Conservation (phyloP, 2,113 vertebrate species). For the Ibidorhyncha struthersii region DNA sequence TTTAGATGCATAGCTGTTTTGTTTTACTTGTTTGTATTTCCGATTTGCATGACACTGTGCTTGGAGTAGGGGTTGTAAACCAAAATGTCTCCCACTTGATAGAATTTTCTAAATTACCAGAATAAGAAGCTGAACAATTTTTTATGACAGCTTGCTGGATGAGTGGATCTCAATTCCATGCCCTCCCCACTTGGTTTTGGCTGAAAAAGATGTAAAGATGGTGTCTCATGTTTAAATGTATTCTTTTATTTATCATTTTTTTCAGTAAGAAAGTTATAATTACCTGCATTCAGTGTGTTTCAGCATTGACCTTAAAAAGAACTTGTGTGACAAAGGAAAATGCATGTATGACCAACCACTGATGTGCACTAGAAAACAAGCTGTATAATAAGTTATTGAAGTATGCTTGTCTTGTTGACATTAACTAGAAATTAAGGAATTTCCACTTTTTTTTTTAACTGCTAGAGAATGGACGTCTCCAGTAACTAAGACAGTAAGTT, state of each 20-base stretch:
- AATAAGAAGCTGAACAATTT: not conserved
- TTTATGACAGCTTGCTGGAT: not conserved
- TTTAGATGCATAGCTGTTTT: not conserved
- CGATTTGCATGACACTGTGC: not conserved
- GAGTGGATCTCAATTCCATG: not conserved
- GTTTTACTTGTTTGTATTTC: not conserved
- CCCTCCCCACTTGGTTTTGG: not conserved
- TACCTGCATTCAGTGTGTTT: fast-evolving
- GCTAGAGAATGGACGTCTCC: not conserved
- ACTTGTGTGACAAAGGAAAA: not conserved
- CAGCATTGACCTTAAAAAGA: not conserved
- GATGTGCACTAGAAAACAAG: not conserved
- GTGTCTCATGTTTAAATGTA: not conserved
- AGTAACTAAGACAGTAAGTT: not conserved
- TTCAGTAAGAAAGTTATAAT: not conserved
- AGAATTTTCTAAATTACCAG: not conserved
- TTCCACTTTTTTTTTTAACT: not conserved
- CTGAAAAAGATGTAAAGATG: not conserved
- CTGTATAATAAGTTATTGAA: not conserved
- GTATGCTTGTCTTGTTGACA: not conserved
- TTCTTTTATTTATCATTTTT: not conserved
- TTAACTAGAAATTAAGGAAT: not conserved
- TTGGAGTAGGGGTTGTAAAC: not conserved
- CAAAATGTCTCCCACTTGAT: not conserved
- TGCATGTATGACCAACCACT: not conserved